Percentiles rank a stretch among this genome's conserved stretches.
Evolutionary conservation across 2,888 invertebrate species (phyloP).

Genomic region (Odontocolon sp.): DNA sequence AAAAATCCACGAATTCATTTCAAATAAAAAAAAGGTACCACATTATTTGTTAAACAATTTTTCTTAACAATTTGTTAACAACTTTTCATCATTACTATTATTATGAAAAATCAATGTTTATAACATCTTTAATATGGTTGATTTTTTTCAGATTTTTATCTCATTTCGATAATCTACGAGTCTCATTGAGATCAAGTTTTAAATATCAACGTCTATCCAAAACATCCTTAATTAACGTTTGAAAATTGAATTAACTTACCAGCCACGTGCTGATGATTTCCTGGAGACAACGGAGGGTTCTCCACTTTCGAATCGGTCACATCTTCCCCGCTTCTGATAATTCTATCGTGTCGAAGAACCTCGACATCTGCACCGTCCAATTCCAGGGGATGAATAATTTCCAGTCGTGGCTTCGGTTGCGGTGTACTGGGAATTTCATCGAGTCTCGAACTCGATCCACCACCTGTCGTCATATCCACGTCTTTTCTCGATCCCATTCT

Average conservation of each 20-base stretch:
- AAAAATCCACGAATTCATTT: no score
- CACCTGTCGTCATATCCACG: slow-evolving; percentile 82
- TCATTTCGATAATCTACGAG: no score
- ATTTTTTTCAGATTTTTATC: no score
- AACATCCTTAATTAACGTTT: slow-evolving; percentile 19
- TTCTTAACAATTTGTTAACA: no score
- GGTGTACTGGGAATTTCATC: slow-evolving; percentile 84
- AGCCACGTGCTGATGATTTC: slow-evolving; percentile 64
- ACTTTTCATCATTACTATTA: no score
- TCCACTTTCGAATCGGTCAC: slow-evolving; percentile 72
- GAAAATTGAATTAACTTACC: slow-evolving; percentile 63
- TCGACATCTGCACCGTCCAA: slow-evolving; percentile 91
- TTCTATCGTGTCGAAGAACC: slow-evolving; percentile 84
- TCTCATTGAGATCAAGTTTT: no score
- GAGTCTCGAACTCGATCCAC: slow-evolving; percentile 78
- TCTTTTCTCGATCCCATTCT: slow-evolving; percentile 90
- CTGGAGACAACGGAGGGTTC: slow-evolving; percentile 60
- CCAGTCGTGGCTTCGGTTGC: slow-evolving; percentile 88
- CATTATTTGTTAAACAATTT: no score
- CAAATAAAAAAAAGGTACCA: no score
- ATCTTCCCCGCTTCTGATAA: slow-evolving; percentile 78
- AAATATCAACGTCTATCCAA: no score
- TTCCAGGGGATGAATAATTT: slow-evolving; percentile 94
- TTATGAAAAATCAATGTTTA: neutral
- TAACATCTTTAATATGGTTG: no score